Evolutionary conservation across 2,113 vertebrate species (phyloP).

Genomic region (Ancistrus triradiatus): DNA sequence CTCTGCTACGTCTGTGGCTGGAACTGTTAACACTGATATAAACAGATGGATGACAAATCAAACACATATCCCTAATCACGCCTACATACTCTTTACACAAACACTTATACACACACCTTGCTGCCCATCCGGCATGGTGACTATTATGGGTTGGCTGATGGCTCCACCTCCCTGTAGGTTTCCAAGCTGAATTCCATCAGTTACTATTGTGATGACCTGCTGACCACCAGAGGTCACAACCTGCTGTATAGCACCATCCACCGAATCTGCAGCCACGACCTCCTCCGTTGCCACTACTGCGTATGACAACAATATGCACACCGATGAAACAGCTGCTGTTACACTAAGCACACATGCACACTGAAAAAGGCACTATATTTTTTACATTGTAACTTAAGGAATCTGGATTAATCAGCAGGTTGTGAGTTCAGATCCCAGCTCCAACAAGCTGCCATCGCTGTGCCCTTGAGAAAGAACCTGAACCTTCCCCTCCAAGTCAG

Average conservation of each 20-base stretch:
- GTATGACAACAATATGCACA: too few species aligned
- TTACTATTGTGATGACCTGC: conserved; percentile 87
- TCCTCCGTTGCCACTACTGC: conserved; percentile 82
- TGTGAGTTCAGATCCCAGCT: too few species aligned
- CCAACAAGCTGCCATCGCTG: too few species aligned
- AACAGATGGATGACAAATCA: conserved; percentile 6
- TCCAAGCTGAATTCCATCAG: conserved; percentile 82
- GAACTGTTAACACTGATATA: conserved; percentile 78
- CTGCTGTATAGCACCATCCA: conserved; percentile 85
- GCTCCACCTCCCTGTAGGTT: conserved; percentile 78
- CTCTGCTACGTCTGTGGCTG: conserved; percentile 85
- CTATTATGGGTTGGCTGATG: conserved; percentile 82
- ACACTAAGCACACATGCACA: too few species aligned
- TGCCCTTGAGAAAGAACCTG: too few species aligned
- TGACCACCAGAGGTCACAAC: conserved; percentile 85
- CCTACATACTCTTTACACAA: background rate
- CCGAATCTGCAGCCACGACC: conserved; percentile 81
- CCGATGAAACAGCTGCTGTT: conserved; percentile 15
- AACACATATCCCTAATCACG: background rate
- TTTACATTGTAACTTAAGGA: too few species aligned
- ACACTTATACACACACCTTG: conserved; percentile 66
- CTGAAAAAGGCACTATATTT: too few species aligned
- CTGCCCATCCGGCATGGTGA: conserved; percentile 86
- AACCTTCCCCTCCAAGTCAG: too few species aligned
- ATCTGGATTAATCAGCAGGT: too few species aligned